These are phyloP conservation scores for Stenoptilia bipunctidactyla DNA, from an alignment of 2,888 invertebrate genomes.

Conservation along the genomic window DNA sequence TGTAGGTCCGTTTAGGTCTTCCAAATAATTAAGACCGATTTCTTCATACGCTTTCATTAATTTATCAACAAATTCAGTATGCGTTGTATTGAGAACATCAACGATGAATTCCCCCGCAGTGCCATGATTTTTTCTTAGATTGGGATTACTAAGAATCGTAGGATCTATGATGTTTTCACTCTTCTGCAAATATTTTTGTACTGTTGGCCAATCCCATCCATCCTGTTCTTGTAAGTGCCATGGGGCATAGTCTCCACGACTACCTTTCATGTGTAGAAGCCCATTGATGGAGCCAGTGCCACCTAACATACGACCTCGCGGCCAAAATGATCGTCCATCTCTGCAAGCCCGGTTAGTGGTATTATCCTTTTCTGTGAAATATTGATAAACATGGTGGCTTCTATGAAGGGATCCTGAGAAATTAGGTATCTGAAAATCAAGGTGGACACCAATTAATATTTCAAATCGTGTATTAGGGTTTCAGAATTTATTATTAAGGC, in stretches of 20 bases:
- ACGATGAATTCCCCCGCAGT: conserved; percentile 61
- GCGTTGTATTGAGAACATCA: conserved; percentile 55
- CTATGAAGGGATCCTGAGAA: conserved; percentile 39
- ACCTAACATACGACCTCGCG: conserved; percentile 48
- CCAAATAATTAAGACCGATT: conserved; percentile 53
- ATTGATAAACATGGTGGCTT: conserved; percentile 38
- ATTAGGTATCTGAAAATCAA: conserved; percentile 47
- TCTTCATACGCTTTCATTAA: conserved; percentile 54
- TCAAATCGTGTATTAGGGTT: no score
- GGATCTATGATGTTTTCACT: conserved; percentile 52
- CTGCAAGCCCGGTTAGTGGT: conserved; percentile 32
- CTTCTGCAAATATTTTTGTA: conserved; percentile 50
- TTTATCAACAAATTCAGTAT: conserved; percentile 36
- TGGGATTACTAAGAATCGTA: conserved; percentile 39
- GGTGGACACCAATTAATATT: no score
- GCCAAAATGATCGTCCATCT: conserved; percentile 44
- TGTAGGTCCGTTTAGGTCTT: conserved; percentile 46
- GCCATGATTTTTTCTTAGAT: conserved; percentile 45
- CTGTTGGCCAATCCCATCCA: conserved; percentile 51
- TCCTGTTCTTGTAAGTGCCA: conserved; percentile 43
- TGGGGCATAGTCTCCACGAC: conserved; percentile 40
- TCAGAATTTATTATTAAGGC: no score
- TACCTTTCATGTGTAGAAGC: conserved; percentile 48
- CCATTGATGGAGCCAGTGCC: conserved; percentile 59
- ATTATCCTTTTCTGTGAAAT: conserved; percentile 44